Conservation (phyloP, 2,888 invertebrate species). For the Dinocampus coccinellae region DNA sequence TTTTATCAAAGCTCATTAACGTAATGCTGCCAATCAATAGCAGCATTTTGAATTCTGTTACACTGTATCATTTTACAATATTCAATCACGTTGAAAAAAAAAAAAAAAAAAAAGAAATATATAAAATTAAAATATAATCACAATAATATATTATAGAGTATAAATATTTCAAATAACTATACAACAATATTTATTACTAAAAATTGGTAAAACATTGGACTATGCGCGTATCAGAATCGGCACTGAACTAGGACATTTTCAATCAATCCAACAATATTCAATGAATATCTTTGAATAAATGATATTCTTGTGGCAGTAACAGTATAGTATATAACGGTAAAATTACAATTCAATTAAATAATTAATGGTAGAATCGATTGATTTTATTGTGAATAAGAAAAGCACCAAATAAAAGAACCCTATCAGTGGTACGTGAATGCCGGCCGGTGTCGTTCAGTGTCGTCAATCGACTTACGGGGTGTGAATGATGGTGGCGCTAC, state of each 20-base stretch:
- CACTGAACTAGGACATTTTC: no score
- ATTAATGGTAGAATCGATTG: neutral
- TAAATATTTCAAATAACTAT: neutral
- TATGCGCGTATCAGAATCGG: neutral
- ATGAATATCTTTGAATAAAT: no score
- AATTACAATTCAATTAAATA: neutral
- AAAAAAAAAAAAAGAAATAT: neutral
- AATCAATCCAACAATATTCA: no score
- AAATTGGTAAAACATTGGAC: neutral
- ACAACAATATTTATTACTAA: neutral
- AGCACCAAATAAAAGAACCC: neutral
- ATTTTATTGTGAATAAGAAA: neutral
- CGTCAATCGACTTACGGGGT: constrained; percentile 68
- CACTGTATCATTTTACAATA: neutral
- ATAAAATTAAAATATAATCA: no score
- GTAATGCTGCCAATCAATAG: neutral
- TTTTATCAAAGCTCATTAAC: neutral
- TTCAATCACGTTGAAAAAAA: neutral
- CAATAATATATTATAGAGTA: no score
- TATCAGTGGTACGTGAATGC: constrained; percentile 56
- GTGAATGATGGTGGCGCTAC: constrained; percentile 66
- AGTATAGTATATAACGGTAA: neutral
- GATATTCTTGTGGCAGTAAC: neutral
- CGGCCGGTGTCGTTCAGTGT: constrained; percentile 69
- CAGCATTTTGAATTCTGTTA: neutral